Evolutionary conservation across 2,888 invertebrate species (phyloP).

Genomic region (Magallana nippona): DNA sequence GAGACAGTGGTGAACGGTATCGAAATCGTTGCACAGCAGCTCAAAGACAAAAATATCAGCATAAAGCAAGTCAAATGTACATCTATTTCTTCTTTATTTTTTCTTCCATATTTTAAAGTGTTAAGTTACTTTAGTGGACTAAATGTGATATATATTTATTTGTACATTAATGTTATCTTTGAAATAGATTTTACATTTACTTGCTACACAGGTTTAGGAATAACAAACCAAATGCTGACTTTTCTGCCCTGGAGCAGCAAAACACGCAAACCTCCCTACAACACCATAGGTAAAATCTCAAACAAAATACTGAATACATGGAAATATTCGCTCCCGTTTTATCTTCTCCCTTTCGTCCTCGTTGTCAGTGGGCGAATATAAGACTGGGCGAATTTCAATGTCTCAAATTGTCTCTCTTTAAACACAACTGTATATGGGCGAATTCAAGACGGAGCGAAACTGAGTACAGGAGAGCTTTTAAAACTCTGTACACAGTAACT

Average conservation of each 20-base stretch:
- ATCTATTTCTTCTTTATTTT: background rate
- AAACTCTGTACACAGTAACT: no score
- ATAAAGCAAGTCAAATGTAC: constrained; percentile 38
- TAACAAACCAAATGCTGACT: constrained; percentile 42
- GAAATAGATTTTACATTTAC: background rate
- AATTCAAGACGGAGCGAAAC: no score
- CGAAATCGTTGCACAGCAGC: background rate
- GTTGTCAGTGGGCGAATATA: no score
- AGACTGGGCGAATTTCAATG: no score
- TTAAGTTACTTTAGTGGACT: background rate
- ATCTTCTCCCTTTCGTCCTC: no score
- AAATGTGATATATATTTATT: background rate
- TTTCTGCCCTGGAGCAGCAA: constrained; percentile 28
- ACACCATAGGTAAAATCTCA: constrained; percentile 38
- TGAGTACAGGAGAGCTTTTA: no score
- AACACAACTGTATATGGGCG: no score
- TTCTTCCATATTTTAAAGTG: background rate
- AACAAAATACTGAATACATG: no score
- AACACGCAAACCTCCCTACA: constrained; percentile 36
- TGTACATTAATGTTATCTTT: background rate
- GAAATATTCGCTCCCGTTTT: no score
- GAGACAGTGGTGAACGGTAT: constrained; percentile 34
- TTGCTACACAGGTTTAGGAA: constrained; percentile 41
- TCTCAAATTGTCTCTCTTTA: no score
- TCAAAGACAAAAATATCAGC: constrained; percentile 27